phyloP scores from a whole-genome alignment of 2,888 invertebrate genomes.

The Archips xylosteana region DNA sequence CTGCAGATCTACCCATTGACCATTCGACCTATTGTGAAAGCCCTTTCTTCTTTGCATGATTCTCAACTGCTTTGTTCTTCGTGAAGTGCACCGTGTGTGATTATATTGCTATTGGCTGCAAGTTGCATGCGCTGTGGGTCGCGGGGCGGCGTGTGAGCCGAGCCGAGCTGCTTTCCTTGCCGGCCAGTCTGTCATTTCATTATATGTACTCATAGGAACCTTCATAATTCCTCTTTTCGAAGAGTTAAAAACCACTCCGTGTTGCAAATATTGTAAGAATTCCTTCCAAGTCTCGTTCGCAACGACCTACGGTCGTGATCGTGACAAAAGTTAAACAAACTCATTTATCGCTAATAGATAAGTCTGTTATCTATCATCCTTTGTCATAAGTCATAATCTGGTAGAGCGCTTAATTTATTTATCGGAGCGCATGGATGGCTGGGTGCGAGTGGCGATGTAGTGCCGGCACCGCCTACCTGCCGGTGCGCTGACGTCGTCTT shows the following conservation, averaged over 20 bases:
- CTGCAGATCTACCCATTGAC: conserved; percentile 4
- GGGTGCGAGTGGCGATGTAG: neutral
- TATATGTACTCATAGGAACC: conserved; percentile 46
- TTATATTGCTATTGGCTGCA: conserved; percentile 16
- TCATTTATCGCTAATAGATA: conserved; percentile 1
- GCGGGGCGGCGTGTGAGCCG: conserved; percentile 60
- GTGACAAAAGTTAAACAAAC: neutral
- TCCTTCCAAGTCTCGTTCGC: neutral
- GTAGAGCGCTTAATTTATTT: neutral
- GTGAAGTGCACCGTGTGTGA: conserved; percentile 54
- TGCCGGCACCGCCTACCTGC: conserved; percentile 28
- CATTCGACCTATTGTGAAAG: conserved; percentile 17
- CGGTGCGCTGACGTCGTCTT: conserved; percentile 42
- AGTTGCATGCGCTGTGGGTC: conserved; percentile 52
- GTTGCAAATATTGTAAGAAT: conserved; percentile 45
- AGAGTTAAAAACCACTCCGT: conserved; percentile 61
- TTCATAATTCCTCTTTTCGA: conserved; percentile 59
- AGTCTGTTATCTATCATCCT: conserved; percentile 6
- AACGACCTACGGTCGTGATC: neutral
- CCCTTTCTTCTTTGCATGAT: conserved; percentile 45
- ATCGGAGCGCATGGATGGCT: neutral
- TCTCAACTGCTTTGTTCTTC: conserved; percentile 62
- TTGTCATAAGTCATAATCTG: conserved; percentile 23
- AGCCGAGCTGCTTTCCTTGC: conserved; percentile 43
- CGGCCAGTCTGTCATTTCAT: conserved; percentile 48